phyloP scores from a whole-genome alignment of 2,797 vertebrate species.

The Amblyopsis hoosieri region DNA sequence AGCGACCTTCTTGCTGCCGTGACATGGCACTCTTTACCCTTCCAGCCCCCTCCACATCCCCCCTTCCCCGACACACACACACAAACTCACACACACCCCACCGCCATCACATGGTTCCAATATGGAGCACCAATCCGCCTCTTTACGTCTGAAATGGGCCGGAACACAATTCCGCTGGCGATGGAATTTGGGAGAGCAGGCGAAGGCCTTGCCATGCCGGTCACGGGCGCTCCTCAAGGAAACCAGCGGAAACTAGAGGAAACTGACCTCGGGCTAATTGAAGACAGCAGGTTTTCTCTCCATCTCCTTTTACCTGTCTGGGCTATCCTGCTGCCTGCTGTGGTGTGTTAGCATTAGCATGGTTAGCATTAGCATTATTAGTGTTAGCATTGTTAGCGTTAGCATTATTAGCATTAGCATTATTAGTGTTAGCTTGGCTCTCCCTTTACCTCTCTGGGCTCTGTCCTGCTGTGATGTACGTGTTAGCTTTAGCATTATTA shows the following conservation, averaged over 20 bases:
- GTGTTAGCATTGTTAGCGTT: too few relatives aligned
- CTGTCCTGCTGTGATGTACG: too few relatives aligned
- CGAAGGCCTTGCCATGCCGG: slow-evolving; percentile 54
- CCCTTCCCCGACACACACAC: slow-evolving; percentile 19
- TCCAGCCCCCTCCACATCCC: slow-evolving; percentile 1
- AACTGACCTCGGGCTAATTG: slow-evolving; percentile 54
- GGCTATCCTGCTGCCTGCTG: slow-evolving; percentile 39
- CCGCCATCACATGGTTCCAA: slow-evolving; percentile 71
- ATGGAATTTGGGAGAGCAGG: slow-evolving; percentile 67
- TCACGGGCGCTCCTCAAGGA: slow-evolving; percentile 64
- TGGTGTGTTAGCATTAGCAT: slow-evolving; percentile 12
- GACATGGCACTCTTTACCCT: too few relatives aligned
- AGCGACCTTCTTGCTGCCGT: slow-evolving; percentile 19
- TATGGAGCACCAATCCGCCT: slow-evolving; percentile 60
- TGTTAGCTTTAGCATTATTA: too few relatives aligned
- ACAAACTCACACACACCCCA: slow-evolving; percentile 1
- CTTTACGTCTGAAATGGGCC: slow-evolving; percentile 70
- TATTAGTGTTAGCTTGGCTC: too few relatives aligned
- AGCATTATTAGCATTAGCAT: too few relatives aligned
- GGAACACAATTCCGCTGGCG: slow-evolving; percentile 60
- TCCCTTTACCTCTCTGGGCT: too few relatives aligned
- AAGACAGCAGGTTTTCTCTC: slow-evolving; percentile 60
- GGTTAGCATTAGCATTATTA: too few relatives aligned
- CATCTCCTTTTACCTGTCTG: slow-evolving; percentile 35
- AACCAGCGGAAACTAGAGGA: slow-evolving; percentile 26